Percentiles rank a stretch among this genome's conserved stretches.
Conservation (phyloP, 2,888 invertebrate genomes). For the Dicranocentrus wangi region DNA sequence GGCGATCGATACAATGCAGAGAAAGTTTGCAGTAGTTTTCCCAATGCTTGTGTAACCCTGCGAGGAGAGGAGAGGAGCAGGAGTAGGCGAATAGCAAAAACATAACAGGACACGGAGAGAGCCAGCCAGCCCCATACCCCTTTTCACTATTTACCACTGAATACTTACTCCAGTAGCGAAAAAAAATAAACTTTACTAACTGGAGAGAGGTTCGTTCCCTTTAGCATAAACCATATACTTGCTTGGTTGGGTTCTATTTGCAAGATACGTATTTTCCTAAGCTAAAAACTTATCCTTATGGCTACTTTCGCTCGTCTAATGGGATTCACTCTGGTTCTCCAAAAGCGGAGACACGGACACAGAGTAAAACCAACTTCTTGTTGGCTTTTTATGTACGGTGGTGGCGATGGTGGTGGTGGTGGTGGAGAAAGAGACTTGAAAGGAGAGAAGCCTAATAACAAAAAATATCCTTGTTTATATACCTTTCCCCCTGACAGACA, state of each 20-base stretch:
- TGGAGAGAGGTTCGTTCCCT: too few relatives aligned
- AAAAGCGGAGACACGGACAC: background rate
- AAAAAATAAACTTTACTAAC: too few relatives aligned
- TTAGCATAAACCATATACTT: too few relatives aligned
- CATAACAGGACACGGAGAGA: too few relatives aligned
- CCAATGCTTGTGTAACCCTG: slow-evolving; percentile 23
- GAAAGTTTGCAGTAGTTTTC: slow-evolving; percentile 72
- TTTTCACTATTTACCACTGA: too few relatives aligned
- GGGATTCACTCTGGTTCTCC: slow-evolving; percentile 37
- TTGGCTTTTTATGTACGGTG: slow-evolving; percentile 15
- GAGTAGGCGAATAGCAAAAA: slow-evolving; percentile 15
- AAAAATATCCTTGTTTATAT: slow-evolving; percentile 27
- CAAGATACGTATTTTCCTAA: background rate
- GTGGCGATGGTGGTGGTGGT: background rate
- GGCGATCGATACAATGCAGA: slow-evolving; percentile 73
- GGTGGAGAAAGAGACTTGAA: background rate
- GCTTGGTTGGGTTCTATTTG: too few relatives aligned
- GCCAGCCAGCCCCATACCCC: background rate
- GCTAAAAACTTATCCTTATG: slow-evolving; percentile 45
- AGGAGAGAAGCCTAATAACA: slow-evolving; percentile 4
- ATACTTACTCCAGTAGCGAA: too few relatives aligned
- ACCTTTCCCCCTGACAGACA: slow-evolving; percentile 35
- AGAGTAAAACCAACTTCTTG: slow-evolving; percentile 8
- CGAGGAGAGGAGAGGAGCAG: too few relatives aligned
- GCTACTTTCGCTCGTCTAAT: slow-evolving; percentile 48